These are phyloP conservation scores for Halictus rubicundus DNA, from an alignment of 1,140 invertebrate genomes.

Conservation along the genomic window DNA sequence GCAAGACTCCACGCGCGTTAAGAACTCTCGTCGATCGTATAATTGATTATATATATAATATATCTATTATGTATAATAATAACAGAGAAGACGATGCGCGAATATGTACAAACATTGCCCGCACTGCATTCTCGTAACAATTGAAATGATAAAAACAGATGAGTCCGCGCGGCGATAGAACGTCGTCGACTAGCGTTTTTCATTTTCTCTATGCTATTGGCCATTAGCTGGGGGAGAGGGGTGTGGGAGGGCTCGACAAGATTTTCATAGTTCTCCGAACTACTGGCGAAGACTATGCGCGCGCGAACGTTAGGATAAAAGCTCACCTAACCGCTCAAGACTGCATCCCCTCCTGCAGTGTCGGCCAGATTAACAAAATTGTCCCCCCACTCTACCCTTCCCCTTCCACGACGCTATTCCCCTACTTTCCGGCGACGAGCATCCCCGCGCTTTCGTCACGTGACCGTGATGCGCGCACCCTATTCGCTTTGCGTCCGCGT, in stretches of 20 bases:
- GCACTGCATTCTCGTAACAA: constrained; percentile 14
- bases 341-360: no score
- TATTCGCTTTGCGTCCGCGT: no score
- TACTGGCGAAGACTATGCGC: not conserved
- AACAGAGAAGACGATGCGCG: constrained; percentile 29
- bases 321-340: not conserved
- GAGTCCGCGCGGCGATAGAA: not conserved
- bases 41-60: constrained; percentile 14
- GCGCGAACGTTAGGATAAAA: not conserved
- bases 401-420: no score
- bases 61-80: not conserved
- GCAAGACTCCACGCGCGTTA: constrained; percentile 38
- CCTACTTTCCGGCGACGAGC: no score
- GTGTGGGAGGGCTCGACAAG: not conserved
- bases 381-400: no score
- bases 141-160: not conserved
- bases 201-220: not conserved
- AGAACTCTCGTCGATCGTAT: constrained; percentile 17
- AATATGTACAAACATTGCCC: constrained; percentile 21
- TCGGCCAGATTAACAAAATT: no score
- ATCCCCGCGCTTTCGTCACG: no score
- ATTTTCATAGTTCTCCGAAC: not conserved
- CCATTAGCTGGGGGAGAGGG: not conserved
- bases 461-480: no score
- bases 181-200: not conserved